phyloP scores from a whole-genome alignment of 1,140 invertebrate species.

The Ooceraea biroi region DNA sequence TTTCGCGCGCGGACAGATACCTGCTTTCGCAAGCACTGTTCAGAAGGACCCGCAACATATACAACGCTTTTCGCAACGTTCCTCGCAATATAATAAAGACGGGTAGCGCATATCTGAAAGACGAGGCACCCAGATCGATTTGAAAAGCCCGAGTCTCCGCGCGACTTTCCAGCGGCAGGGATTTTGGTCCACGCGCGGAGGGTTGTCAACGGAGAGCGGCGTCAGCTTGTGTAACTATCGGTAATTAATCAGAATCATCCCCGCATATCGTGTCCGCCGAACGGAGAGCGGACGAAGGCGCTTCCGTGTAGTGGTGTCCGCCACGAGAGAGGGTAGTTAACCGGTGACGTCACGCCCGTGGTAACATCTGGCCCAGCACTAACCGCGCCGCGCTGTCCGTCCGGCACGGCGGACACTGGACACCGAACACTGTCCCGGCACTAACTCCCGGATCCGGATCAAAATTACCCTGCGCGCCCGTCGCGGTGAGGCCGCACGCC shows the following conservation, averaged over 20 bases:
- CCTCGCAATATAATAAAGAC: too few species aligned
- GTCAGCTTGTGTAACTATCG: constrained; percentile 86
- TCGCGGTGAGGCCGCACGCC: constrained; percentile 66
- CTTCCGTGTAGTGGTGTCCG: constrained; percentile 60
- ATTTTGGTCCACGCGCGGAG: constrained; percentile 59
- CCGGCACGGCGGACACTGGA: constrained; percentile 80
- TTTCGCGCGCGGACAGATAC: constrained; percentile 12
- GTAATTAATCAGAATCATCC: constrained; percentile 87
- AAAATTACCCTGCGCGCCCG: constrained; percentile 82
- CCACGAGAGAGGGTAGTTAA: constrained; percentile 83
- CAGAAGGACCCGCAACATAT: constrained; percentile 13
- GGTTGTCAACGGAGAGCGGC: constrained; percentile 78
- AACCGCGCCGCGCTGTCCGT: constrained; percentile 70
- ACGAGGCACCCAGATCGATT: too few species aligned
- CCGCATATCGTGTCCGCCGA: constrained; percentile 81
- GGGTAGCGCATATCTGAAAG: too few species aligned
- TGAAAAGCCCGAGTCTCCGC: neutral
- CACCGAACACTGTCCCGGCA: constrained; percentile 73
- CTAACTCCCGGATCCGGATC: constrained; percentile 81
- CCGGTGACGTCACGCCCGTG: constrained; percentile 86
- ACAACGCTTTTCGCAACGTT: neutral
- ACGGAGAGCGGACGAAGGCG: constrained; percentile 63
- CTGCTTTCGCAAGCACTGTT: neutral
- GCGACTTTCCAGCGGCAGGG: constrained; percentile 54
- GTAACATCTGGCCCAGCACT: constrained; percentile 85